Evolutionary conservation across 2,888 invertebrate genomes (phyloP).

Genomic region (Trilocha varians): DNA sequence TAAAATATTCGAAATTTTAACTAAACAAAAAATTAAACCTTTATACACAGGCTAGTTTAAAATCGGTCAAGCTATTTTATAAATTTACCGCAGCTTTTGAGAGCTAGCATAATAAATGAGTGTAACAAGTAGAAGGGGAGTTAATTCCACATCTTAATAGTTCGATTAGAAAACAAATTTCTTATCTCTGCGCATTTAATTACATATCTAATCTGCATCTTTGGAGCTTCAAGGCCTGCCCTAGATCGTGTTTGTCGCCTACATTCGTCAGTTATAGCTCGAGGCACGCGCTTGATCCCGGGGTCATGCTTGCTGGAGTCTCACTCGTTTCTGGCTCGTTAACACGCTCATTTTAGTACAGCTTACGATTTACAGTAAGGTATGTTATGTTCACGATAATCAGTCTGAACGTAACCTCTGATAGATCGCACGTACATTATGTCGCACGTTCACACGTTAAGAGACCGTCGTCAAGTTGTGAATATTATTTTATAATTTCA

Average conservation of each 20-base stretch:
- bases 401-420: slow-evolving; percentile 10
- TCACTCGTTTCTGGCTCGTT: slow-evolving; percentile 43
- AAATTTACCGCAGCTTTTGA: too few species aligned
- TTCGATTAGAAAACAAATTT: too few species aligned
- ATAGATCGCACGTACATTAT: not conserved
- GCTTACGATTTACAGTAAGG: slow-evolving; percentile 28
- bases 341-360: slow-evolving; percentile 38
- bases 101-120: too few species aligned
- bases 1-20: too few species aligned
- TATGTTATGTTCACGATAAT: slow-evolving; percentile 24
- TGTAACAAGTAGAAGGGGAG: too few species aligned
- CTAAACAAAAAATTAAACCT: too few species aligned
- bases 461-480: too few species aligned
- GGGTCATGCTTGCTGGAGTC: slow-evolving; percentile 40
- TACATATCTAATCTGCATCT: not conserved
- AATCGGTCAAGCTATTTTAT: too few species aligned
- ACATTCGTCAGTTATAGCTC: slow-evolving; percentile 32
- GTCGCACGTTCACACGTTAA: not conserved
- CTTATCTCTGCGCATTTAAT: too few species aligned
- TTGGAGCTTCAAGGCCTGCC: slow-evolving; percentile 16
- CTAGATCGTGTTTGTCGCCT: slow-evolving; percentile 34
- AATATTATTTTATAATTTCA: too few species aligned
- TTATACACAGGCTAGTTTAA: too few species aligned
- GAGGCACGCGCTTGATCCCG: slow-evolving; percentile 44
- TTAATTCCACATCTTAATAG: slow-evolving; percentile 5